Evolutionary conservation across 2,797 vertebrate genomes (phyloP), one percentile per base, ranked within the genome.

Genomic region (Falco rusticolus): DNA sequence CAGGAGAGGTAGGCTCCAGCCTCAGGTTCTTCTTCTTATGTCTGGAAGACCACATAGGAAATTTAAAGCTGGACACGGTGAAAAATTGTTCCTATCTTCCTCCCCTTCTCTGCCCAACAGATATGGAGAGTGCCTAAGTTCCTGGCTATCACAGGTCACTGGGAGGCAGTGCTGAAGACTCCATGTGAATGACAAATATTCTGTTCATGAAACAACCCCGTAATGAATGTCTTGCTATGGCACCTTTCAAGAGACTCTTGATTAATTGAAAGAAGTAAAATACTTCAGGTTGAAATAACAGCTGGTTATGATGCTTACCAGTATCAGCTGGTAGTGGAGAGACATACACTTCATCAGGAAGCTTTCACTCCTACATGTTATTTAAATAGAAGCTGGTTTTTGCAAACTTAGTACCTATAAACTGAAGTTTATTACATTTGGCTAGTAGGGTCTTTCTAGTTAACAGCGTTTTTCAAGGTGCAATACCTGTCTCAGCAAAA

Each of bases 271-370:
- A 81, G 60, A 89, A 89, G 29, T 33, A 68, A 74, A 91, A 50
- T 24, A 71, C 16, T 87, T 94, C 31, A 18, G 21, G 16, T 28
- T 91, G 81, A 85, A 92, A 31, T 71, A 94, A 87, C 71, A 96
- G 94, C 94, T 96, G 87, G n/a, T 80, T 94, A 41, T 45, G 59
- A 71, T 64, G 80, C 84, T 74, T 53, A 84, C 29, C 72, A 77
- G 45, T 18, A 89, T 75, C 89, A 81, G 78, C 57, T 87, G 84
- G 80, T 26, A 68, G 65, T 61, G 68, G 63, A 84, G 76, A 89
- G 77, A 87, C 29, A 51, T 4, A 43, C 17, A 61, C 19, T 91
- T 89, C 68, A 68, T 41, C 31, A 74, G 82, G 84, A 94, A 83
- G 68, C 16, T 79, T 87, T 77, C 41, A 68, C 64, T 95, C 81